phyloP scores from a whole-genome alignment of 1,140 invertebrate species.

The Scaptodrosophila lebanonensis region DNA sequence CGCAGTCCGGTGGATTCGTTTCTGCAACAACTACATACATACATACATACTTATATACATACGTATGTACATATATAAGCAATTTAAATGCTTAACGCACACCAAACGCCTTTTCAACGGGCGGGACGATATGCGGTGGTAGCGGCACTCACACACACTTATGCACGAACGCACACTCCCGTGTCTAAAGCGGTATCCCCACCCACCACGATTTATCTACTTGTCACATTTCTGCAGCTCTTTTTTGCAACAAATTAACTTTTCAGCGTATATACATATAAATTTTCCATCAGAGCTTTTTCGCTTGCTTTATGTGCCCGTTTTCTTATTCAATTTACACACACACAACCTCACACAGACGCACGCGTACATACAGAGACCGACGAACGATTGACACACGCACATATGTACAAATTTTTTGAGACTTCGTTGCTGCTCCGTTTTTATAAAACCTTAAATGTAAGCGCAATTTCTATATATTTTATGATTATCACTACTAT shows the following conservation, averaged over 20 bases:
- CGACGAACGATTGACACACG: constrained; percentile 24
- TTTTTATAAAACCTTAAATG: no score
- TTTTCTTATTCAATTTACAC: constrained; percentile 71
- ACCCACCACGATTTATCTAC: constrained; percentile 9
- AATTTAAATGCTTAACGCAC: no score
- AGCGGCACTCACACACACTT: no score
- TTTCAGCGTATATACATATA: constrained; percentile 55
- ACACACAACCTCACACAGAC: constrained; percentile 42
- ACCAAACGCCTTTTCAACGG: no score
- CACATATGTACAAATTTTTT: constrained; percentile 57
- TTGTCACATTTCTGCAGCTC: constrained; percentile 12
- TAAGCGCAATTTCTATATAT: constrained; percentile 41
- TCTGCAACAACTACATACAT: no score
- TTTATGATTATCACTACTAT: constrained; percentile 13
- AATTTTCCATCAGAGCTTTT: constrained; percentile 59
- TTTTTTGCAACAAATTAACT: constrained; percentile 55
- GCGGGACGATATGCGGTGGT: no score
- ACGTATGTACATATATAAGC: constrained; percentile 17
- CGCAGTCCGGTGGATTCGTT: constrained; percentile 26
- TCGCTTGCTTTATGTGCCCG: constrained; percentile 61
- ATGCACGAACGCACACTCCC: constrained; percentile 7
- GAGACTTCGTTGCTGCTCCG: constrained; percentile 21
- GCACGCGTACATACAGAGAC: constrained; percentile 25
- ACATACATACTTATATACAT: constrained; percentile 6
- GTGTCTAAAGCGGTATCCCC: constrained; percentile 16